Evolutionary conservation across 2,113 vertebrate species (phyloP), one percentile per base, ranked within the genome.

Genomic region (Ahaetulla prasina): DNA sequence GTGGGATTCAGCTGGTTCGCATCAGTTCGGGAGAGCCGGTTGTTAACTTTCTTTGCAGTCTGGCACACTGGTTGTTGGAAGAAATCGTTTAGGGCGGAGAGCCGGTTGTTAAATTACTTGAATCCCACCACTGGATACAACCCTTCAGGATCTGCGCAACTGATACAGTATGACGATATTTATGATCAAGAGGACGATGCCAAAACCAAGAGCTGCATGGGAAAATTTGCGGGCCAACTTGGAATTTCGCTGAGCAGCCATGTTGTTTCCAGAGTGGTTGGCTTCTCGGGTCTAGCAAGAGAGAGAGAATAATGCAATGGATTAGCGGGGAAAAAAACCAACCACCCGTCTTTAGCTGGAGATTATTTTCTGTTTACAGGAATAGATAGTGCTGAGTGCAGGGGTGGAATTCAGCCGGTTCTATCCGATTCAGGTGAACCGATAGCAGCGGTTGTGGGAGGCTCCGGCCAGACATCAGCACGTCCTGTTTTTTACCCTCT

Each of bases 201-300:
- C 96, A 60, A 96, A 45, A 1, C 95, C 94, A 7, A 96, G 74
- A 23, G 91, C 95, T 0, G 88, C 9, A 47, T 94, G 57, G 92
- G 96, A 94, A 6, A 97, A 87, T 9, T 16, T 92, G 49, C 57
- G 89, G 0, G 96, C 94, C 85, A 84, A 85, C 20, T 91, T 89
- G 14, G 95, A 96, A 49, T 30, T 93, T 30, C 5, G 88, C 52
- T 93, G 89, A 0, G 96, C 95, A 1, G 55, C 2, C 0, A 50
- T 45, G 22, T 23, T 11, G 8, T 95, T 87, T 5, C 95, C 95
- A 10, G 10, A 3, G 2, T 8, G 57, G 55, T 95, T 94, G 53
- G 95, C 92, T 14, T 94, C 93, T 22, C 93, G 90, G 23, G 96
- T 95, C 96, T 96, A 52, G 16, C n/a, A n/a, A 49, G 47, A 60